phyloP scores from a whole-genome alignment of 2,797 vertebrate species.

The Eurystomus glaucurus region DNA sequence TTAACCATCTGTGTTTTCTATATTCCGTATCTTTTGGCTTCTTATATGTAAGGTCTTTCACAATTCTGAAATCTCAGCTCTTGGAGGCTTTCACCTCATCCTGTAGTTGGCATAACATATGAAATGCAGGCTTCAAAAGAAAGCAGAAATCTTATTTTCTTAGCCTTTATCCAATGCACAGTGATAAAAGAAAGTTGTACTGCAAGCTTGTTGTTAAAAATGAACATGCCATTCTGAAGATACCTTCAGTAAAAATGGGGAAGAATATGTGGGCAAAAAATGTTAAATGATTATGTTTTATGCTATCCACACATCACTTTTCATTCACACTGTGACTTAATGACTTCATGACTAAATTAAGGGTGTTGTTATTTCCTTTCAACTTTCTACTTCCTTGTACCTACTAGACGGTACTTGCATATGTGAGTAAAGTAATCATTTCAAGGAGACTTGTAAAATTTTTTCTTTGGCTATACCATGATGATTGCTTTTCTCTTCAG shows the following conservation, averaged over 20 bases:
- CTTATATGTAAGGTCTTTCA: not conserved
- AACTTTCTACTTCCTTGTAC: not conserved
- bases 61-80: not conserved
- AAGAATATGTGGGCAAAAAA: not conserved
- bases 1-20: not conserved
- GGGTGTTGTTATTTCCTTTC: not conserved
- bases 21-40: not conserved
- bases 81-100: not conserved
- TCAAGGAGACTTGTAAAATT: not conserved
- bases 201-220: not conserved
- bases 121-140: not conserved
- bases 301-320: not conserved
- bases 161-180: not conserved
- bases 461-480: not conserved
- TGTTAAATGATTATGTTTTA: not conserved
- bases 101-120: not conserved
- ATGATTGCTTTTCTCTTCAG: constrained; percentile 14
- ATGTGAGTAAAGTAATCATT: not conserved
- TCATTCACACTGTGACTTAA: not conserved
- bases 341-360: not conserved
- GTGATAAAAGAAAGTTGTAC: not conserved
- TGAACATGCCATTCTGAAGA: not conserved
- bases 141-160: not conserved
- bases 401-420: not conserved
- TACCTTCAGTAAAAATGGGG: not conserved